A percentile compares a stretch with the other conserved stretches of the same genome.
Conservation (phyloP, 2,888 invertebrate genomes). For the Lapara coniferarum region DNA sequence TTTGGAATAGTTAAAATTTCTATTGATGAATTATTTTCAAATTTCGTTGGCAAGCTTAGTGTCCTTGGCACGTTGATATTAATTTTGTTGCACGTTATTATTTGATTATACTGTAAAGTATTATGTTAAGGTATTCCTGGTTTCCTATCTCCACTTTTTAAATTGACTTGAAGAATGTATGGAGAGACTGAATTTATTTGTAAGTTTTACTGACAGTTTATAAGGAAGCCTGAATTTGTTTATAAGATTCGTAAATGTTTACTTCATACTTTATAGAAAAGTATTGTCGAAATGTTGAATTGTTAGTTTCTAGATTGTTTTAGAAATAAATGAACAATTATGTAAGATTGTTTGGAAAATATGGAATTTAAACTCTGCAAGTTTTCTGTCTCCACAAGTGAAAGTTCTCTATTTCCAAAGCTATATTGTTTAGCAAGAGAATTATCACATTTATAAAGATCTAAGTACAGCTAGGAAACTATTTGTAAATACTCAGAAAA, state of each 20-base stretch:
- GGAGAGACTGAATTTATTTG: constrained; percentile 24
- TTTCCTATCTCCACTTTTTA: constrained; percentile 19
- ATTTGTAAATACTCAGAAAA: constrained; percentile 63
- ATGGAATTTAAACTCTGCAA: not conserved
- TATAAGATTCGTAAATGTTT: constrained; percentile 7
- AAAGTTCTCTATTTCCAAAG: constrained; percentile 10
- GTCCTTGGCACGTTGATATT: not conserved
- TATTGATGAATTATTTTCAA: too few species aligned
- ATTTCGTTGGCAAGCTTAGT: too few species aligned
- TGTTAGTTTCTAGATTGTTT: not conserved
- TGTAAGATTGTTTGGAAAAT: not conserved
- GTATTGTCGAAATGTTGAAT: constrained; percentile 8
- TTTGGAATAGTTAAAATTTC: too few species aligned
- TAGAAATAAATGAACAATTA: not conserved
- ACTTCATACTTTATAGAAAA: constrained; percentile 6
- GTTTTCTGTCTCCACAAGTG: not conserved
- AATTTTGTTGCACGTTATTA: constrained; percentile 8
- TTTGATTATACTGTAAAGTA: not conserved
- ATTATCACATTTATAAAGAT: constrained; percentile 6
- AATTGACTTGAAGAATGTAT: constrained; percentile 17
- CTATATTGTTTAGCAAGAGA: constrained; percentile 9
- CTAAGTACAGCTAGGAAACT: constrained; percentile 17
- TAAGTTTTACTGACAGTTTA: constrained; percentile 14
- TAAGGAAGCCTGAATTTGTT: constrained; percentile 16
- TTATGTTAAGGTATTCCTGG: constrained; percentile 8